Evolutionary conservation across 2,888 invertebrate genomes (phyloP).

Genomic region (Melolontha melolontha): DNA sequence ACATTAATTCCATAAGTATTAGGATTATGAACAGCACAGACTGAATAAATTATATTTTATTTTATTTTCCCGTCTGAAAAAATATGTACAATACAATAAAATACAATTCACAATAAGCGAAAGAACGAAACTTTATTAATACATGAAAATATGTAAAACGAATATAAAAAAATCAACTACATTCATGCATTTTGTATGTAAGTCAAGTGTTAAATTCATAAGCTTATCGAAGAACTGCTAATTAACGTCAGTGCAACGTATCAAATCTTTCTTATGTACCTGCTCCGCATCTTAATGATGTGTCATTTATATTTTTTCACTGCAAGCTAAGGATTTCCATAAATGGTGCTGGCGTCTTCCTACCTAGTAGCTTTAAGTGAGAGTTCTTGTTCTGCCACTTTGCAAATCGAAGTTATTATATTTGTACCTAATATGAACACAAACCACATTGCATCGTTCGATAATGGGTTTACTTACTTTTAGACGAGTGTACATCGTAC

Average conservation of each 20-base stretch:
- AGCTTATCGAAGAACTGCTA: not conserved
- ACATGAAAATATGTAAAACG: no score
- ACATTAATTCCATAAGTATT: no score
- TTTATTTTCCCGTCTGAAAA: no score
- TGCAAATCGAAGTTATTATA: conserved; percentile 1
- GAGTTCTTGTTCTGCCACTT: not conserved
- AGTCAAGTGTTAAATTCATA: not conserved
- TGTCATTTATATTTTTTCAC: conserved; percentile 18
- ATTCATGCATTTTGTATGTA: no score
- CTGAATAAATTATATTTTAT: no score
- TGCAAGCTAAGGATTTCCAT: conserved; percentile 26
- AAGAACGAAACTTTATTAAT: no score
- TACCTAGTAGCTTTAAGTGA: conserved; percentile 5
- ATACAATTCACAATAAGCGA: no score
- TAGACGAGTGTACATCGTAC: not conserved
- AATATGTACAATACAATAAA: no score
- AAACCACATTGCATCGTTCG: not conserved
- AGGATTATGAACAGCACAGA: no score
- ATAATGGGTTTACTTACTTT: conserved; percentile 2
- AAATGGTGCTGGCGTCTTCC: conserved; percentile 29
- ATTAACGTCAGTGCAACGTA: conserved; percentile 4
- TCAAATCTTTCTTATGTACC: conserved; percentile 6
- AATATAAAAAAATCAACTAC: no score
- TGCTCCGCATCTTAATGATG: conserved; percentile 6
- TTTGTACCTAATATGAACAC: conserved; percentile 20